phyloP scores from a whole-genome alignment of 2,797 vertebrate species.

The Cyprinodon diabolis region DNA sequence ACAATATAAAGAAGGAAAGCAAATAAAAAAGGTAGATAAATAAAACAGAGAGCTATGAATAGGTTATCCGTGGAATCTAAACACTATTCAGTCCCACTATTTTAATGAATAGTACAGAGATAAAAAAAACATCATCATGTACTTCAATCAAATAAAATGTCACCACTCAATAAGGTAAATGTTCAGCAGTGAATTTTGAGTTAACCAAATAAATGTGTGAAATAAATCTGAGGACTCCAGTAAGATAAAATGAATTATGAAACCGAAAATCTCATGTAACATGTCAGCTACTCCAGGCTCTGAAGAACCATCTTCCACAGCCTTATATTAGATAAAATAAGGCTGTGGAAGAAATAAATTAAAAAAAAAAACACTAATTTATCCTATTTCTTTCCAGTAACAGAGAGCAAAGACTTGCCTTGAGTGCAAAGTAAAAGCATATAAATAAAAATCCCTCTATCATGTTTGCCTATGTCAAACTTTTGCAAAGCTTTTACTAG shows the following conservation, averaged over 20 bases:
- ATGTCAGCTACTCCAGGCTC: background rate
- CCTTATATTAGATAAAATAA: constrained; percentile 1
- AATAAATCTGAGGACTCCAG: constrained; percentile 2
- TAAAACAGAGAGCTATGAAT: background rate
- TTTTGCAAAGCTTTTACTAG: constrained; percentile 17
- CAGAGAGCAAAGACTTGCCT: background rate
- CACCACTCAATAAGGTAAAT: background rate
- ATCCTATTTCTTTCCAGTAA: background rate
- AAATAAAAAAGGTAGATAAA: background rate
- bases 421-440: constrained; percentile 22
- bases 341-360: background rate
- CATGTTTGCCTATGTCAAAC: constrained; percentile 18
- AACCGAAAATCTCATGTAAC: background rate
- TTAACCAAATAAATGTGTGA: background rate
- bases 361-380: background rate
- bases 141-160: background rate
- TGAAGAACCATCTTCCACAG: background rate
- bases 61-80: background rate
- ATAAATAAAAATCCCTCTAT: constrained; percentile 6
- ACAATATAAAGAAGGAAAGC: background rate
- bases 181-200: background rate
- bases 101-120: constrained; percentile 5
- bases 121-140: background rate
- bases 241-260: background rate
- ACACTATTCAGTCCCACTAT: background rate